A percentile compares a stretch with the other conserved stretches of the same genome.
phyloP scores from a whole-genome alignment of 1,140 invertebrate genomes.

The Cotesia glomerata region DNA sequence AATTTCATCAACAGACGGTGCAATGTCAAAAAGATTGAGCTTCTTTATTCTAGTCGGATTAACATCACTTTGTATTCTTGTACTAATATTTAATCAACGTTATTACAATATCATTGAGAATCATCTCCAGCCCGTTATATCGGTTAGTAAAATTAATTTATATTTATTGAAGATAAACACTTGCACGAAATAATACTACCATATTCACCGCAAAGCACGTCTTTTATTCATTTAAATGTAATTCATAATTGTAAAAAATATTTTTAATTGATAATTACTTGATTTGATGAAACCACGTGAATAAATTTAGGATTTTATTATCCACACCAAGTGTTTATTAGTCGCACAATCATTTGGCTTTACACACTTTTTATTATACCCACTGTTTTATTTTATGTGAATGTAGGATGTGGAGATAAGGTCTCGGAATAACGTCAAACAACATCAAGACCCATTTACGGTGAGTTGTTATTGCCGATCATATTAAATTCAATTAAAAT shows the following conservation, averaged over 20 bases:
- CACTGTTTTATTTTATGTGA: constrained; percentile 18
- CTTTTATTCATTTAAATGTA: too few relatives aligned
- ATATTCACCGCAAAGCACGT: constrained; percentile 2
- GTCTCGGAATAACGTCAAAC: constrained; percentile 36
- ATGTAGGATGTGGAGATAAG: constrained; percentile 53
- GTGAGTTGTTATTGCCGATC: constrained; percentile 27
- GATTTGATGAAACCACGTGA: too few relatives aligned
- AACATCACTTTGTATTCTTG: constrained; percentile 58
- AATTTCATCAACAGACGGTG: constrained; percentile 35
- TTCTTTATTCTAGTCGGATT: constrained; percentile 59
- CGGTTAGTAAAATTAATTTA: constrained; percentile 51
- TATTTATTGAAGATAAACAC: constrained; percentile 36
- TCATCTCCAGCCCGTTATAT: constrained; percentile 54
- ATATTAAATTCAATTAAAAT: not conserved
- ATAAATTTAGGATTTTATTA: constrained; percentile 5
- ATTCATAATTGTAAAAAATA: too few relatives aligned
- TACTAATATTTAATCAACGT: constrained; percentile 58
- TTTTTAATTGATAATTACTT: too few relatives aligned
- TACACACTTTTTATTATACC: constrained; percentile 26
- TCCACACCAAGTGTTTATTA: not conserved
- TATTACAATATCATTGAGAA: constrained; percentile 58
- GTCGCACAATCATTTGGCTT: constrained; percentile 14
- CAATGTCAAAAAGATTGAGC: constrained; percentile 56
- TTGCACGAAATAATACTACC: constrained; percentile 42
- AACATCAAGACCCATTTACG: constrained; percentile 35